These are phyloP conservation scores for Megamerina dolium DNA, from an alignment of 2,888 invertebrate species.

Conservation along the genomic window DNA sequence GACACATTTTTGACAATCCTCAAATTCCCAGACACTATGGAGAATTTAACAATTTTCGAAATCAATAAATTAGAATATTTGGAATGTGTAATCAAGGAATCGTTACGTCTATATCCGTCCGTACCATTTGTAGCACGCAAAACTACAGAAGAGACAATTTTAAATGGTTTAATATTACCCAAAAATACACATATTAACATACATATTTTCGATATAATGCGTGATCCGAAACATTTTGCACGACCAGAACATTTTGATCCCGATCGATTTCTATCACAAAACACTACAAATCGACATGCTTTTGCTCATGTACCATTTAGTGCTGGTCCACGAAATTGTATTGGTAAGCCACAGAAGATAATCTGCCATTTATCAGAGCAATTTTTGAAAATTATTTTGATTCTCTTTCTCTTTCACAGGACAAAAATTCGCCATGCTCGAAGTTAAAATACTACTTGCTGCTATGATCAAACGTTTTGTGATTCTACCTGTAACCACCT, in stretches of 20 bases:
- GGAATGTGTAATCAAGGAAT: conserved; percentile 56
- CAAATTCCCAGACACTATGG: conserved; percentile 24
- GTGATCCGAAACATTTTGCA: conserved; percentile 57
- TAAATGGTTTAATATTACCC: conserved; percentile 50
- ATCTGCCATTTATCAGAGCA: too few relatives aligned
- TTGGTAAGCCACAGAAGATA: too few relatives aligned
- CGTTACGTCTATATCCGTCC: conserved; percentile 53
- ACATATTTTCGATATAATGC: conserved; percentile 60
- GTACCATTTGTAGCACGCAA: conserved; percentile 52
- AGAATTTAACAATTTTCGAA: conserved; percentile 29
- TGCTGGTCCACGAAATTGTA: conserved; percentile 64
- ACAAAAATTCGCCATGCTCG: conserved; percentile 62
- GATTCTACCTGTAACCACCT: conserved; percentile 51
- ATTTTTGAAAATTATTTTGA: neutral
- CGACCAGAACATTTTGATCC: conserved; percentile 58
- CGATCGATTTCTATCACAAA: conserved; percentile 59
- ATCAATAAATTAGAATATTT: conserved; percentile 47
- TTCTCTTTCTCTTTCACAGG: too few relatives aligned
- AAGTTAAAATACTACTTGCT: conserved; percentile 57
- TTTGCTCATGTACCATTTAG: conserved; percentile 64
- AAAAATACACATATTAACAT: conserved; percentile 52
- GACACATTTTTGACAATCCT: conserved; percentile 1
- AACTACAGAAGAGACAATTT: conserved; percentile 26
- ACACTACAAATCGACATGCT: conserved; percentile 53
- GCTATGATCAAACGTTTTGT: conserved; percentile 53